These are phyloP conservation scores for Mercenaria mercenaria DNA, from an alignment of 1,140 invertebrate species.

Conservation along the genomic window DNA sequence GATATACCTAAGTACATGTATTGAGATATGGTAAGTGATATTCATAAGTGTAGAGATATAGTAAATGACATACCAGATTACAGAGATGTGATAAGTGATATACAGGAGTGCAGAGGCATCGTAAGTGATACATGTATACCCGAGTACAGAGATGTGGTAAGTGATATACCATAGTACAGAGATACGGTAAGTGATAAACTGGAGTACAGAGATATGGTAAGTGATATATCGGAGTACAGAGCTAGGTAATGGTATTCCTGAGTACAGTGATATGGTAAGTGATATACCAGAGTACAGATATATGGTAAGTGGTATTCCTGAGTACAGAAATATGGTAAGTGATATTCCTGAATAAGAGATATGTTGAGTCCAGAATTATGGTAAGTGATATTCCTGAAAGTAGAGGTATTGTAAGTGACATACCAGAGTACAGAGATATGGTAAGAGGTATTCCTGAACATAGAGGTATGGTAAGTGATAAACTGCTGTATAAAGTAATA, in stretches of 20 bases:
- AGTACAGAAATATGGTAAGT: too few relatives aligned
- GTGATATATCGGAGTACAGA: neutral
- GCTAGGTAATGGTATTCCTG: conserved; percentile 85
- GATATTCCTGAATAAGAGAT: conserved; percentile 22
- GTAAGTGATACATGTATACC: conserved; percentile 84
- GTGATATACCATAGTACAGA: conserved; percentile 65
- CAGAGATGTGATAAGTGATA: conserved; percentile 65
- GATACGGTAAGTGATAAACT: conserved; percentile 66
- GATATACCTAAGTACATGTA: neutral
- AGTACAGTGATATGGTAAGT: conserved; percentile 73
- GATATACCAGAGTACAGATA: neutral
- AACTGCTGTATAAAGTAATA: too few relatives aligned
- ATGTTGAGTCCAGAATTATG: conserved; percentile 41
- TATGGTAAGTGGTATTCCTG: conserved; percentile 73
- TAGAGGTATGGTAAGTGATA: conserved; percentile 78
- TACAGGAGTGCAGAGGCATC: conserved; percentile 68
- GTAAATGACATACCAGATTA: conserved; percentile 83
- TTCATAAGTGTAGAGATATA: too few relatives aligned
- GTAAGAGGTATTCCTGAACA: conserved; percentile 67
- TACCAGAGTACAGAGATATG: conserved; percentile 77
- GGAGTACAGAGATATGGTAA: conserved; percentile 43
- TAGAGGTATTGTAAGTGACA: too few relatives aligned
- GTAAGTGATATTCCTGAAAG: conserved; percentile 84
- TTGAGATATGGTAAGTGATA: conserved; percentile 82
- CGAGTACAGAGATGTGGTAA: conserved; percentile 70